These are phyloP conservation scores for Oegoconia quadripuncta DNA, from an alignment of 2,888 invertebrate genomes.

Conservation along the genomic window DNA sequence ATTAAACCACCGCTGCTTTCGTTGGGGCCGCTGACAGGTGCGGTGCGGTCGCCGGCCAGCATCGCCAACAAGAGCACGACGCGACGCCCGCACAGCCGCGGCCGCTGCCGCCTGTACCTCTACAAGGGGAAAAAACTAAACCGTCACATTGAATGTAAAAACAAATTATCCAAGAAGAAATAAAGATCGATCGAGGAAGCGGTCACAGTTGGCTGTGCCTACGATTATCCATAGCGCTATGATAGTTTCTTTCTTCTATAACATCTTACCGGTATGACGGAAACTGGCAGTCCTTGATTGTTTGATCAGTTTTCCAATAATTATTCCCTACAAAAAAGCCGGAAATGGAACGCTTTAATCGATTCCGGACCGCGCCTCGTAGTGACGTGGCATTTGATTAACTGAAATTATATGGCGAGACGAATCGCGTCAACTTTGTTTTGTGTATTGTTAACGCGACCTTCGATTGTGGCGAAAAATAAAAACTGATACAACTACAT, in stretches of 20 bases:
- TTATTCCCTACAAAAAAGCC: constrained; percentile 70
- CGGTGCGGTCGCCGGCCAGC: constrained; percentile 21
- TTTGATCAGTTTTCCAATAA: constrained; percentile 72
- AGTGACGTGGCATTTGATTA: constrained; percentile 72
- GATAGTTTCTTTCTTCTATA: constrained; percentile 56
- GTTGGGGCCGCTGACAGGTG: constrained; percentile 53
- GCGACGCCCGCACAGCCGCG: constrained; percentile 33
- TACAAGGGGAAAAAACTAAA: constrained; percentile 48
- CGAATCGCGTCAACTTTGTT: constrained; percentile 69
- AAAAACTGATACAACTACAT: constrained; percentile 70
- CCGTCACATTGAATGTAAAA: constrained; percentile 65
- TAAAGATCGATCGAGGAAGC: constrained; percentile 70
- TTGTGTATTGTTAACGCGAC: constrained; percentile 68
- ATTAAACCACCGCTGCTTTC: constrained; percentile 65
- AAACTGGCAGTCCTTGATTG: constrained; percentile 65
- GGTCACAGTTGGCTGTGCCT: constrained; percentile 73
- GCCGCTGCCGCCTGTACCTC: background rate
- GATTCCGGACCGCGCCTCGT: constrained; percentile 68
- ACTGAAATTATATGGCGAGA: constrained; percentile 74
- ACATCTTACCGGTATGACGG: constrained; percentile 56
- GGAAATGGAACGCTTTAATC: constrained; percentile 74
- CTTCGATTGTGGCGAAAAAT: constrained; percentile 65
- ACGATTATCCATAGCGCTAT: constrained; percentile 69
- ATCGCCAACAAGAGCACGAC: constrained; percentile 29
- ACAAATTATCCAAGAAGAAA: constrained; percentile 72